Conservation (phyloP, 2,888 invertebrate species). For the Azorinus chamasolen region DNA sequence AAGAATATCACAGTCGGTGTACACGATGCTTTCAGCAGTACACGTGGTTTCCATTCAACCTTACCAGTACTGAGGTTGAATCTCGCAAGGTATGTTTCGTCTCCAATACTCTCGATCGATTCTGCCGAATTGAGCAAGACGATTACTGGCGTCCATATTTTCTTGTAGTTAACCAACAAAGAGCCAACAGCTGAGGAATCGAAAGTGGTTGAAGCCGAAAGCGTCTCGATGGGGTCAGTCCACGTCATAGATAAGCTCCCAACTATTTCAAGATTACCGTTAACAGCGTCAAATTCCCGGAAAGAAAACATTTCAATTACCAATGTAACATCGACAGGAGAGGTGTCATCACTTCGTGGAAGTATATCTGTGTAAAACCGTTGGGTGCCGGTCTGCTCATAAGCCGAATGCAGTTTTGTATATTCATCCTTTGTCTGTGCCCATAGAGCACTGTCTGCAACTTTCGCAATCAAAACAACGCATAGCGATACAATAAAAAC, state of each 20-base stretch:
- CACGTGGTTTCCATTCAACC: constrained; percentile 45
- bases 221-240: constrained; percentile 25
- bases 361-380: constrained; percentile 2
- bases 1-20: constrained; percentile 55
- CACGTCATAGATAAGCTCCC: constrained; percentile 50
- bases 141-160: constrained; percentile 55
- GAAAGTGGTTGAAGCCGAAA: not conserved
- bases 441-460: no score
- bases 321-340: constrained; percentile 28
- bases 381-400: not conserved
- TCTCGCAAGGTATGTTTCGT: constrained; percentile 45
- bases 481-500: no score
- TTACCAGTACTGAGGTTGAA: constrained; percentile 15
- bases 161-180: constrained; percentile 30
- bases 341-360: constrained; percentile 11
- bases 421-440: no score
- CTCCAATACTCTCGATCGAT: constrained; percentile 44
- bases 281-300: constrained; percentile 52
- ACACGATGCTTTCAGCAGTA: constrained; percentile 47
- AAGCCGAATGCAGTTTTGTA: no score
- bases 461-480: no score
- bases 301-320: constrained; percentile 35
- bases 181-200: constrained; percentile 2
- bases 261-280: constrained; percentile 44
- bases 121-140: constrained; percentile 52